These are phyloP conservation scores for Anisognathus igniventris DNA, from an alignment of 2,797 vertebrate genomes.

Conservation along the genomic window DNA sequence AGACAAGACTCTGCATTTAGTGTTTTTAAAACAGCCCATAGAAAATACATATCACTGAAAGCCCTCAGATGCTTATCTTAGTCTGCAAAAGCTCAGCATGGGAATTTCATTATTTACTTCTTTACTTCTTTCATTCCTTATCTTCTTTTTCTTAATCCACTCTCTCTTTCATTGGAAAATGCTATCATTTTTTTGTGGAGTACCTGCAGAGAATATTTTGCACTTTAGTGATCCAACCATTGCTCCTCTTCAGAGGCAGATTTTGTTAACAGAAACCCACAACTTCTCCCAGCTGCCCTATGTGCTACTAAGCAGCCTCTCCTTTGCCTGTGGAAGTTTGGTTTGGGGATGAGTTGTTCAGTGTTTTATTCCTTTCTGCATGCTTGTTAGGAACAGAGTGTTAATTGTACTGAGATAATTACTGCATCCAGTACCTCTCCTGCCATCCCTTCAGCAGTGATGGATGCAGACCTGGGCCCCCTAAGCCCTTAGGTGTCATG, in stretches of 20 bases:
- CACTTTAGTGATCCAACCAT: neutral
- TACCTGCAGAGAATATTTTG: neutral
- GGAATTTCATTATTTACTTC: neutral
- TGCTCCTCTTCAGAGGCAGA: neutral
- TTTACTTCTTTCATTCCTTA: neutral
- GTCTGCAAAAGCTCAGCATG: neutral
- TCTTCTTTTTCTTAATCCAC: neutral
- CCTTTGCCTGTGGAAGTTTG: neutral
- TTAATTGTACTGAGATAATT: neutral
- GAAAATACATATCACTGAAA: neutral
- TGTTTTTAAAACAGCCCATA: neutral
- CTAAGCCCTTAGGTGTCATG: rapidly evolving
- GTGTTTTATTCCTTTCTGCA: neutral
- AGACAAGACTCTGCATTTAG: neutral
- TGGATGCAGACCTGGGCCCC: neutral
- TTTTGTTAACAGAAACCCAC: neutral
- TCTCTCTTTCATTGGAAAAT: neutral
- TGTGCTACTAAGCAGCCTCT: neutral
- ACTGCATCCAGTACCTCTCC: neutral
- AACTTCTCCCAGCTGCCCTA: neutral
- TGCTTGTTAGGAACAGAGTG: neutral
- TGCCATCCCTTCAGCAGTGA: neutral
- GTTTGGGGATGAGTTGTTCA: neutral
- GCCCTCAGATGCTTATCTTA: neutral
- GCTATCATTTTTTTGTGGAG: neutral